phyloP scores from a whole-genome alignment of 2,113 vertebrate genomes.

The Cichladusa arquata region DNA sequence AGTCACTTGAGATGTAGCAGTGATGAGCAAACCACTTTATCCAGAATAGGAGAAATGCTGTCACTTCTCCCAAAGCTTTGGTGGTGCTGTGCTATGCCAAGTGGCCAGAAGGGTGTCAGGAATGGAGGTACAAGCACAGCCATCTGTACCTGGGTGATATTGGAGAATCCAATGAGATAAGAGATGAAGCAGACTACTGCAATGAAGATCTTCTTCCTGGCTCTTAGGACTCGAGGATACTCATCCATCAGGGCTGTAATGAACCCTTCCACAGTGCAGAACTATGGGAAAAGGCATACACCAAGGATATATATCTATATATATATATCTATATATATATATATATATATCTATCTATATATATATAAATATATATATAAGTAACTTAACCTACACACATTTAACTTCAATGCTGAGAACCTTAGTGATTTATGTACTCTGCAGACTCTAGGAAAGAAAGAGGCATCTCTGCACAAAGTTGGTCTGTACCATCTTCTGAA shows the following conservation, averaged over 20 bases:
- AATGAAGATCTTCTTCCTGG: constrained; percentile 89
- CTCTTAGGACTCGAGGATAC: constrained; percentile 81
- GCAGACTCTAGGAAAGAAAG: background rate
- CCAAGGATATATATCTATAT: background rate
- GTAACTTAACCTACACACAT: background rate
- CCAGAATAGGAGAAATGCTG: background rate
- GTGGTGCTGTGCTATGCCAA: background rate
- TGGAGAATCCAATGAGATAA: constrained; percentile 88
- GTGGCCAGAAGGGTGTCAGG: background rate
- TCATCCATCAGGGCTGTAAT: constrained; percentile 90
- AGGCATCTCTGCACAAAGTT: background rate
- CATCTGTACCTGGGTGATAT: constrained; percentile 84
- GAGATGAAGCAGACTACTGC: constrained; percentile 84
- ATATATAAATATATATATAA: too few species aligned
- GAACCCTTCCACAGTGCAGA: constrained; percentile 92
- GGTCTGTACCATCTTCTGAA: background rate
- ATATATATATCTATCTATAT: too few species aligned
- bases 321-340: too few species aligned
- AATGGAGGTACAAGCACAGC: background rate
- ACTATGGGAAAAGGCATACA: constrained; percentile 63
- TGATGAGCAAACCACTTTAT: background rate
- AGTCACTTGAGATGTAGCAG: background rate
- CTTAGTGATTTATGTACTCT: background rate
- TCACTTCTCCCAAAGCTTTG: background rate
- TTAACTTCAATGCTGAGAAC: background rate